Evolutionary conservation across 1,140 invertebrate genomes (phyloP), one percentile per base, ranked within the genome.

Genomic region (Forficula auricularia): DNA sequence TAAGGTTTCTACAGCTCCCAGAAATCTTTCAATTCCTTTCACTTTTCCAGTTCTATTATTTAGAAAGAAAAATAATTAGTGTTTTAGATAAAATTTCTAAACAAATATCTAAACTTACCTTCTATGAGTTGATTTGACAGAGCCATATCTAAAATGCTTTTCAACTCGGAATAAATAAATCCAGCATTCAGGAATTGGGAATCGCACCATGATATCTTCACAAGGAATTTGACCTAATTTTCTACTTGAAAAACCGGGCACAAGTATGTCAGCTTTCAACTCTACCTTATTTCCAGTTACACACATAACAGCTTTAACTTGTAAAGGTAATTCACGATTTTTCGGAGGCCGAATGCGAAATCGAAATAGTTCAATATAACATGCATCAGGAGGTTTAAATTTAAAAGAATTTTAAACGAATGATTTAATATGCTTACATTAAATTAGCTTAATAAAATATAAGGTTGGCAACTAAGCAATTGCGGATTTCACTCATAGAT

Each of bases 151-250:
- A 66, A 97, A 98, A 61, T 96, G 86, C 56, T 97, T 95, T 61
- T 99, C 95, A 14, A 96, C 90, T 46, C 96, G 72, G 64, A 99
- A 98, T 53, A 97, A 68, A 62, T 99, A 99, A 52, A 98, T 91
- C 96, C 96, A 99, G 55, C 84, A 87, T 65, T 99, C 95, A 18
- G 96, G 96, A 49, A 99, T 90, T 3, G 94, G 92, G 60, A 98
- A 95, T 42, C 89, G 72, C 31, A 99, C 82, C 56, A 86, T 81
- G 33, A 99, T 92, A 64, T 99, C 92, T 65, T 97, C 89, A 64
- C 92, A 97, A 37, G 90, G 95, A 50, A 98, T 80, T 59, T 87
- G 84, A 6, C 92, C 89, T 38, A 94, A 68, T 65, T 91, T 91
- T 54, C 91, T 76, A 44, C 88, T 94, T 30, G 86, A 82, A 60